Base-by-base conservation (phyloP, 2,888 invertebrate genomes). In the Lasioglossum pauxillum region DNA sequence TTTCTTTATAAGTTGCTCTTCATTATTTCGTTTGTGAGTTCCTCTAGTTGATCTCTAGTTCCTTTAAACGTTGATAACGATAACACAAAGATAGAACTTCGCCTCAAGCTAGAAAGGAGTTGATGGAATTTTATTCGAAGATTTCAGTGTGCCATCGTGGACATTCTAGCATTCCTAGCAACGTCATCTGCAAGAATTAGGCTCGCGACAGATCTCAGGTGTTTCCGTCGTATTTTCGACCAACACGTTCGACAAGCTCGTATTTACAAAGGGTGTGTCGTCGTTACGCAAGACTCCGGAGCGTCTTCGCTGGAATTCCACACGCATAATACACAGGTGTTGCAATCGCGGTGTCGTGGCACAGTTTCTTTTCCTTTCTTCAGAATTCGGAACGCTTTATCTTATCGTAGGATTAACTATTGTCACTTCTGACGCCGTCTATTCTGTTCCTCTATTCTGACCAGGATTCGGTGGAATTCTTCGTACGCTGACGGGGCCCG, bases 261-360 rank as follows among this genome's bases (percentile, higher is more conserved):
- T 87, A 74, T 87, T 86, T 86, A 79, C 87, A 53, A 75, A 84
- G 86, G 87, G 87, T 74, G 87, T 87, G 87, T 53, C 35, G 81
- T 71, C 76, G n/a, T 87, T 87, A 78, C 87, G 86, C 57, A 87
- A 87, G 71, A 77, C 77, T 79, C 81, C 80, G 27, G 77, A 75
- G 71, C 76, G 79, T 87, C 86, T 86, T 83, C 74, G 81, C n/a
- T 86, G 86, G 79, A 83, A 84, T 87, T 86, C 86, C 80, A 83
- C 80, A 83, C 71, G 72, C 79, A 72, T 73, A 77, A 76, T 67
- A 60, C 74, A 14, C 23, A 27, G 73, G 75, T 87, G 78, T 83
- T 80, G 87, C 73, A 86, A 86, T 80, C 72, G 41, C 69, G 73
- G 27, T n/a, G 49, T 2, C 76, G 74, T 49, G 79, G 81, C 80